Evolutionary conservation across 92 coral and sea anemone genomes (phyloP).

Genomic region (Bergia sp.): DNA sequence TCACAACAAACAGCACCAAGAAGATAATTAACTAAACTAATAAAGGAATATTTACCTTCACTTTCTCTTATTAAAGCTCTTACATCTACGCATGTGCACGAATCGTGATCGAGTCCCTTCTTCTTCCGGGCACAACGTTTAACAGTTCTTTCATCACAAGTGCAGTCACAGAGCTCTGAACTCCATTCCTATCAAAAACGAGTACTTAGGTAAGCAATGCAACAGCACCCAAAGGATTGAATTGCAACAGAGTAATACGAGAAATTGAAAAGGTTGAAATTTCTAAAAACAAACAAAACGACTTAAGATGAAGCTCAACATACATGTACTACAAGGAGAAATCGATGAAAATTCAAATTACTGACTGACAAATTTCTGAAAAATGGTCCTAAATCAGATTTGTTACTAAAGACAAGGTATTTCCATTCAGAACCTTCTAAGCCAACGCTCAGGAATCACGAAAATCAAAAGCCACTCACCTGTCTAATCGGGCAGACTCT

Average conservation of each 20-base stretch:
- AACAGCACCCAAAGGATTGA: neutral
- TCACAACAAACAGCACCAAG: too few species aligned
- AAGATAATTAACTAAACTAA: too few species aligned
- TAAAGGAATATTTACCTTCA: neutral
- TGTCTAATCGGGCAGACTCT: constrained; percentile 45
- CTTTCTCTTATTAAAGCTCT: constrained; percentile 33
- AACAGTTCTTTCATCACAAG: constrained; percentile 54
- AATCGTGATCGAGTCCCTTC: constrained; percentile 55
- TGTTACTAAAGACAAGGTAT: neutral
- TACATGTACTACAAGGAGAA: neutral
- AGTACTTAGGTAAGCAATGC: neutral
- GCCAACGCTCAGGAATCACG: too few species aligned
- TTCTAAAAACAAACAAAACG: too few species aligned
- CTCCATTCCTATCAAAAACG: constrained; percentile 59
- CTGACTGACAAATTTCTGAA: neutral
- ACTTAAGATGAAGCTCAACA: too few species aligned
- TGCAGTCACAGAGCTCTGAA: constrained; percentile 65
- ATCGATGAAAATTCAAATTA: too few species aligned
- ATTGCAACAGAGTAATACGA: neutral
- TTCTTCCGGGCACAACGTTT: constrained; percentile 65
- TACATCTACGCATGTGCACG: constrained; percentile 66
- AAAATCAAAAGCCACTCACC: constrained; percentile 24
- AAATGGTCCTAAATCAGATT: neutral
- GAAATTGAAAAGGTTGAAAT: neutral
- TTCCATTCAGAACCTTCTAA: neutral